These are phyloP conservation scores for Gyps fulvus DNA, from an alignment of 2,113 vertebrate species.

Conservation along the genomic window DNA sequence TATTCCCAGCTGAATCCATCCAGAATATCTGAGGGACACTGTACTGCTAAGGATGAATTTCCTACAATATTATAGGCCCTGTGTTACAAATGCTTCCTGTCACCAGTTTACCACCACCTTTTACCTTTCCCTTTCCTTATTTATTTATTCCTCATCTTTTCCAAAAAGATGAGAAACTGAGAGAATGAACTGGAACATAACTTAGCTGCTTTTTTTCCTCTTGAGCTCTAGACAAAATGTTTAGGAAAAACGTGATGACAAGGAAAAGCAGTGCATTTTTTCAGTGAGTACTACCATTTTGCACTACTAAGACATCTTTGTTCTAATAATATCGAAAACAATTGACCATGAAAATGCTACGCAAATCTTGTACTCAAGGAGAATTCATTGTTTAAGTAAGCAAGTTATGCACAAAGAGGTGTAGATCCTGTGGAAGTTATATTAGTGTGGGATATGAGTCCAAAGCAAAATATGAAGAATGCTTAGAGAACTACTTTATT, in stretches of 20 bases:
- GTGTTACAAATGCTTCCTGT: not conserved
- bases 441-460: not conserved
- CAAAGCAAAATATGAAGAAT: not conserved
- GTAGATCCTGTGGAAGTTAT: not conserved
- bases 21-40: not conserved
- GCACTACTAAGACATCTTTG: not conserved
- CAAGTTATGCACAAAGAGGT: not conserved
- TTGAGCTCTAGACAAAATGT: not conserved
- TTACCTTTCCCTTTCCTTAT: not conserved
- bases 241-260: not conserved
- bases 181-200: not conserved
- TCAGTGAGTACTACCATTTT: not conserved
- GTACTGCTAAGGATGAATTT: not conserved
- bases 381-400: slow-evolving; percentile 11
- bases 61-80: not conserved
- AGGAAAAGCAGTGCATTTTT: slow-evolving; percentile 8
- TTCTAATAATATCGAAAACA: slow-evolving; percentile 14
- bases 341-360: slow-evolving; percentile 23
- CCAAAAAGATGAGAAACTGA: not conserved
- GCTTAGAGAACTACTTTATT: not conserved
- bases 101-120: not conserved
- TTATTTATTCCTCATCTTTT: not conserved
- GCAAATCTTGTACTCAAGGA: not conserved
- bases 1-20: not conserved
- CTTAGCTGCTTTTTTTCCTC: not conserved